Base-by-base conservation (phyloP, 2,888 invertebrate species). In the Elaeidobius kamerunicus region DNA sequence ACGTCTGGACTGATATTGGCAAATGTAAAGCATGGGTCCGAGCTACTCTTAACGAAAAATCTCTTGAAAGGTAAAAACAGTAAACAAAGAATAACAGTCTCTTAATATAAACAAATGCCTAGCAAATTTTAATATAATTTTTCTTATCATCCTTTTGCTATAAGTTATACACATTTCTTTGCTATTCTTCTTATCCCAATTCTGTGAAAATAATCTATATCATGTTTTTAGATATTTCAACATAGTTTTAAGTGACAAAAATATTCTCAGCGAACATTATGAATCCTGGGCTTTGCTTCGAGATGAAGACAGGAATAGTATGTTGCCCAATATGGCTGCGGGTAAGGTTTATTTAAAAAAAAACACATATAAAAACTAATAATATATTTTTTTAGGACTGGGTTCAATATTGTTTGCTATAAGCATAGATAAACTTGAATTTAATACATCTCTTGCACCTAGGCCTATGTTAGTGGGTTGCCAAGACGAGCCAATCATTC, bases 381-480 rank as follows among this genome's bases (percentile, higher is more conserved):
- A n/a, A n/a, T n/a, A n/a, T n/a, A n/a, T 39, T 39, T 28, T 57
- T 58, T 30, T 47, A 88, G 91, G 90, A 60, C 79, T 97, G 69
- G 88, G 86, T 60, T 85, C 91, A 45, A 88, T 96, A 67, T 77
- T 96, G 60, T 97, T 97, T 76, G 96, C 97, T 16, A 83, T 96
- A 68, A 87, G 85, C 66, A 88, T 95, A 55, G 94, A 96, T 75
- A 89, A 89, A 72, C 78, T 84, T 19, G 89, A 91, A 68, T 77
- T 92, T 49, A 89, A 87, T 80, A 71, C 76, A 74, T 70, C 69
- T 58, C 55, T 78, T 73, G 67, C 70, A 65, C 65, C 78, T 74
- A 64, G 72, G 67, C 60, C 70, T 75, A 74, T 71, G 68, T 66
- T 58, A 65, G 69, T 60, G 61, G 75, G 64, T 71, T 77, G 42